Base-by-base conservation (phyloP, 2,113 vertebrate genomes). In the Hippocampus comes region DNA sequence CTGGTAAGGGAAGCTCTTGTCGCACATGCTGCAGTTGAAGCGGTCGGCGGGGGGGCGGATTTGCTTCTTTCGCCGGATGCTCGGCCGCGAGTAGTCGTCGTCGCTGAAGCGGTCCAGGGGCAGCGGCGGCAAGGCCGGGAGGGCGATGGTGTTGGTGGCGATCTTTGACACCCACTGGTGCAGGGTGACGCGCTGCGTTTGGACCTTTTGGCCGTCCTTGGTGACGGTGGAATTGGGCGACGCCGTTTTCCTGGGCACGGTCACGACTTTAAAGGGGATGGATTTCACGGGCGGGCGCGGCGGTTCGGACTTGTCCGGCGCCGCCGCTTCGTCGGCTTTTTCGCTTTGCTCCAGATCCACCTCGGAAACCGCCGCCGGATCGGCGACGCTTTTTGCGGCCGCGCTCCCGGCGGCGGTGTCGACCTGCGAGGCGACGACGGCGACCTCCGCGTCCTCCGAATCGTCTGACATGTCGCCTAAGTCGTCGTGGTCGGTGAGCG, bases 101-200 rank as follows among this genome's bases (percentile, higher is more conserved):
- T 20, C 9, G 5, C 70, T 51, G 0, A 87, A 55, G 15, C 78
- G 74, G 55, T 78, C 63, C 0, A 79, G 86, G 14, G 85, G 86
- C 17, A 89, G 88, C 0, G 90, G 90, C 0, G 90, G 90, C 23
- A 91, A 41, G 8, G 85, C 79, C 1, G 90, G 89, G 23, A 91
- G 88, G 0, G 90, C 88, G 42, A 91, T 78, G 0, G 86, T 76
- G 67, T 90, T 91, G 0, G 79, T 76, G 63, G 89, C 90, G 0
- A 91, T 90, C 74, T 90, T 84, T 0, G 89, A 90, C 72, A 91
- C 90, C 89, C 90, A 91, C 73, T 91, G 90, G 61, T 91, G 90
- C 70, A 91, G 11, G 0, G 89, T 91, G 66, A 90, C 89, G 2
- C 89, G 69, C 18, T 86, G 82, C 20, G 87, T 88, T 3, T 82